Evolutionary conservation across 1,140 invertebrate species (phyloP).

Genomic region (Dolichoris vasculosae): DNA sequence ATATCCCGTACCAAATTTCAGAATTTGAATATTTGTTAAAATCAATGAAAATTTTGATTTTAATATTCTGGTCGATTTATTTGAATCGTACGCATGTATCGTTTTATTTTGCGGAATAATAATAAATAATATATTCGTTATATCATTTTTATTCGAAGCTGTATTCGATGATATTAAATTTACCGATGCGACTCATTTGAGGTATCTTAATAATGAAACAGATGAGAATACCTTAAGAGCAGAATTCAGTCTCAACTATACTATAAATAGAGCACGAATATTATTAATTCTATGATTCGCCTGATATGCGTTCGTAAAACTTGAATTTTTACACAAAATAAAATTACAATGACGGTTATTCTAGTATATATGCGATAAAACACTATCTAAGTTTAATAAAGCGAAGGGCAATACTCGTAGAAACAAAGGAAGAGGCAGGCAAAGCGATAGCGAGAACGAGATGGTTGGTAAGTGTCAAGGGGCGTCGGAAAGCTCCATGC

Average conservation of each 20-base stretch:
- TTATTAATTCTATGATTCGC: background rate
- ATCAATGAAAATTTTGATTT: no score
- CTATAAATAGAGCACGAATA: background rate
- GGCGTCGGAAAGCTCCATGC: no score
- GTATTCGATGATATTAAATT: background rate
- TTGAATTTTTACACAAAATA: no score
- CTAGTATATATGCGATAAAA: background rate
- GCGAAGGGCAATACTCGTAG: background rate
- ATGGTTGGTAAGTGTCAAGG: background rate
- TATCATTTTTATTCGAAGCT: background rate
- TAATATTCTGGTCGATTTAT: no score
- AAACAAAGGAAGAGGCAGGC: background rate
- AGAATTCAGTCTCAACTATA: background rate
- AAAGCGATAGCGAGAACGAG: background rate
- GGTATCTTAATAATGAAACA: background rate
- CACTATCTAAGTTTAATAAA: background rate
- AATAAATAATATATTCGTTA: no score
- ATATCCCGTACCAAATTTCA: no score
- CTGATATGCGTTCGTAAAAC: no score
- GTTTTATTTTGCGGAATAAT: no score
- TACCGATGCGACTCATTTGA: background rate
- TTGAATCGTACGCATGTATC: no score
- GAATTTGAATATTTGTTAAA: no score
- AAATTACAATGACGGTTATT: background rate
- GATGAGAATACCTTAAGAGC: background rate